Evolutionary conservation across 2,113 vertebrate genomes (phyloP), one percentile per base, ranked within the genome.

Genomic region (Spermophilus dauricus): DNA sequence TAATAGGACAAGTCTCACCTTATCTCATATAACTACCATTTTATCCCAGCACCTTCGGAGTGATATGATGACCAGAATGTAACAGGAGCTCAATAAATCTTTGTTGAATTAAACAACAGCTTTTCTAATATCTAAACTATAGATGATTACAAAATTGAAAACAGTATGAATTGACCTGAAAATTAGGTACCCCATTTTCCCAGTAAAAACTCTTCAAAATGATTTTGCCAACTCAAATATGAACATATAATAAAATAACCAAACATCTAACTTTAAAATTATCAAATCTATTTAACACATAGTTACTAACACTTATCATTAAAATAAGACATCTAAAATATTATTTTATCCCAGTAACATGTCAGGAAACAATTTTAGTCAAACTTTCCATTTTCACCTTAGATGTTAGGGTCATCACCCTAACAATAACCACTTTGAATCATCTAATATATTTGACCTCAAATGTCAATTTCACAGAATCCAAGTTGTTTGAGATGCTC

Each of bases 181-280:
- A 89, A 94, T 75, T 10, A 91, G 72, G 51, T 17, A 87, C 5
- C 26, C 39, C 28, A 61, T 75, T 92, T 89, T 86, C 16, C 65
- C 39, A 85, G 30, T 45, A 93, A 90, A 94, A 77, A 84, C 67
- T 13, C 69, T n/a, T 84, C 53, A 32, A 83, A 80, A 92, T 75
- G 69, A 48, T 75, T 96, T 86, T 92, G 67, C 18, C 24, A 92
- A 70, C 63, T 87, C 53, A 85, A 96, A 80, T 75, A 61, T 32
- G 95, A 89, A 65, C 61, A 22, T 39, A 70, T 39, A 70, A 84
- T 73, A 11, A 95, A 94, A 96, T 48, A 72, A 37, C 28, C 56
- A 88, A 92, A 77, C 42, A 87, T 6, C 73, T 72, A 95, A 42
- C 56, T 95, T 89, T 92, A 96, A 92, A 70, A 78, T 77, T 80